Evolutionary conservation across 1,140 invertebrate species (phyloP), one percentile per base, ranked within the genome.

Genomic region (Teleogryllus occipitalis): DNA sequence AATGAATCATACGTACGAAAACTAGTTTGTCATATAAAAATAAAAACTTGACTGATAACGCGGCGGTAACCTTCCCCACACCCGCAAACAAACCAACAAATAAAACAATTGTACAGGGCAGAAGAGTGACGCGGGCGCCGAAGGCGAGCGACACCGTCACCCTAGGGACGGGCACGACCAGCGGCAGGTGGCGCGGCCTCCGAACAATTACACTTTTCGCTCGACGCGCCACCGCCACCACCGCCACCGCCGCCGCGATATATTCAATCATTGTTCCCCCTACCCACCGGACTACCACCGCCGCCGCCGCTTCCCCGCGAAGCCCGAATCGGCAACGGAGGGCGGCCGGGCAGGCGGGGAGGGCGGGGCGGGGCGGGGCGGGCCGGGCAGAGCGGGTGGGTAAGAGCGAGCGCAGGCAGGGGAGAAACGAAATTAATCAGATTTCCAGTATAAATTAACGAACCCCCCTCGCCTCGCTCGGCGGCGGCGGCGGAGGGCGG

Each of bases 341-440:
- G 54, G 54, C 0, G 18, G 54, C 54, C 18, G 2, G 10, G 54
- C 1, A 65, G 54, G 18, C 0, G 2, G 2, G 54, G 54, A 7
- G 54, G 3, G 18, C 54, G 54, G 54, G 54, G 54, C 54, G 10
- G 18, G 18, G 2, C 10, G 54, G 54, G 54, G 0, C 10, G 54
- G 54, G 0, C 0, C 18, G 18, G 18, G 10, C 18, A 10, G 18
- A 18, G 10, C 54, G 54, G 18, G 54, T 65, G 18, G 18, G 54
- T 14, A 18, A 65, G 54, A 10, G 54, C 10, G 54, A 10, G 54
- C 54, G 54, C 15, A 65, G 54, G 54, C 54, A 65, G 18, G 54
- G 54, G 54, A 65, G 54, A 65, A 65, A 65, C 54, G 54, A 65
- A 54, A 65, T 65, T 65, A 65, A 65, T 65, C 54, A 65, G 54